Conservation (phyloP, 2,113 vertebrate species). For the Phyllostomus hastatus region DNA sequence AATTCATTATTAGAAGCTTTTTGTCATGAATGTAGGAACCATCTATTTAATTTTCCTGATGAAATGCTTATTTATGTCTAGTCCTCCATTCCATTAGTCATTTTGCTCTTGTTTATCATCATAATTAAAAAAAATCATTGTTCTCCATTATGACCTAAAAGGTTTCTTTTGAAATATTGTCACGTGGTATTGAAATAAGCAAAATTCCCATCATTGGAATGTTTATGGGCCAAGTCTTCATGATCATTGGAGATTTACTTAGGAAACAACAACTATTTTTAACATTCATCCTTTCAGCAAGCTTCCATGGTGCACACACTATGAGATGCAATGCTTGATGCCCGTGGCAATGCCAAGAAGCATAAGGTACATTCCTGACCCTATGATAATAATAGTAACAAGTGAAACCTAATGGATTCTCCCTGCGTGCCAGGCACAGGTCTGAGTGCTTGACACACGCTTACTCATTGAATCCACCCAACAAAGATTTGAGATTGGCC, state of each 20-base stretch:
- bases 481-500: not conserved
- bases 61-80: constrained; percentile 57
- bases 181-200: not conserved
- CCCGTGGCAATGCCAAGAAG: not conserved
- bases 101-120: not conserved
- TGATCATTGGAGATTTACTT: not conserved
- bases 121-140: not conserved
- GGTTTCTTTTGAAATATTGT: not conserved
- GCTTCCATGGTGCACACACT: not conserved
- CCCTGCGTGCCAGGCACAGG: not conserved
- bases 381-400: not conserved
- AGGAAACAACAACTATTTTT: constrained; percentile 20
- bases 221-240: not conserved
- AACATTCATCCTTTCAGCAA: not conserved
- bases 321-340: not conserved
- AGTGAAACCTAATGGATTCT: not conserved
- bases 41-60: constrained; percentile 61
- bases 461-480: not conserved
- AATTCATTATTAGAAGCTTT: constrained; percentile 69
- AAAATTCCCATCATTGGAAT: not conserved
- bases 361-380: not conserved
- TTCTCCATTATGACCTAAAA: not conserved
- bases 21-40: constrained; percentile 2
- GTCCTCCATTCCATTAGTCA: not conserved
- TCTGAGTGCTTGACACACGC: not conserved